Conservation (phyloP, 2,888 invertebrate genomes). For the Kuschelorhynchus macadamiae region DNA sequence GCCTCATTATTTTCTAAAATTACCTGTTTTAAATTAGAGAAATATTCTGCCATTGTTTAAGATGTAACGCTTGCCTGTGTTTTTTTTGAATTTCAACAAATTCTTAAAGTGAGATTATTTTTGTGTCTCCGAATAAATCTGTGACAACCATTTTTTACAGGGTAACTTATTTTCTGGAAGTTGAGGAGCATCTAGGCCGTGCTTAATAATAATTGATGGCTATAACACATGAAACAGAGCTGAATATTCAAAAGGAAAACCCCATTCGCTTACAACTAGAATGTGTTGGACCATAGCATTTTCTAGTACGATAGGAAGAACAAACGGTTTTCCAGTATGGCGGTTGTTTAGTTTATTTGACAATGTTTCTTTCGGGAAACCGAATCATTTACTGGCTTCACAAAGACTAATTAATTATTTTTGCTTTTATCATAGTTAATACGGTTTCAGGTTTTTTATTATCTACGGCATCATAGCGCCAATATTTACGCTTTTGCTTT, state of each 20-base stretch:
- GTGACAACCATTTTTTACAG: not conserved
- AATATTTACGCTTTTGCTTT: too few species aligned
- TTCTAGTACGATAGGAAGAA: too few species aligned
- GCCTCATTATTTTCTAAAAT: not conserved
- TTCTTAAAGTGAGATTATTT: too few species aligned
- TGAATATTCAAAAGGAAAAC: constrained; percentile 9
- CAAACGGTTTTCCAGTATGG: too few species aligned
- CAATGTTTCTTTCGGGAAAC: too few species aligned
- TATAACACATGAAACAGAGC: not conserved
- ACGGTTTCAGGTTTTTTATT: too few species aligned
- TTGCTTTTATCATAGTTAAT: too few species aligned
- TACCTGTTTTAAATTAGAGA: constrained; percentile 1
- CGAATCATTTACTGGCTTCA: too few species aligned
- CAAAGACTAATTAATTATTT: too few species aligned
- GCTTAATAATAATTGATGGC: constrained; percentile 1
- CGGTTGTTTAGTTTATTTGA: too few species aligned
- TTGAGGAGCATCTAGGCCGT: not conserved
- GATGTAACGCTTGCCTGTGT: not conserved
- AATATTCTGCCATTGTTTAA: constrained; percentile 6
- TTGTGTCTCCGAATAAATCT: constrained; percentile 10
- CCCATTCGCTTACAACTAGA: not conserved
- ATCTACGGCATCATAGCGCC: too few species aligned
- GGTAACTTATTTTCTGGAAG: constrained; percentile 8
- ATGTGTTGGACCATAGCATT: too few species aligned
- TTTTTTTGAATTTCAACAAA: constrained; percentile 1